Percentiles rank a stretch among this genome's conserved stretches.
These are phyloP conservation scores for Pica pica DNA, from an alignment of 2,113 vertebrate species.

Conservation along the genomic window DNA sequence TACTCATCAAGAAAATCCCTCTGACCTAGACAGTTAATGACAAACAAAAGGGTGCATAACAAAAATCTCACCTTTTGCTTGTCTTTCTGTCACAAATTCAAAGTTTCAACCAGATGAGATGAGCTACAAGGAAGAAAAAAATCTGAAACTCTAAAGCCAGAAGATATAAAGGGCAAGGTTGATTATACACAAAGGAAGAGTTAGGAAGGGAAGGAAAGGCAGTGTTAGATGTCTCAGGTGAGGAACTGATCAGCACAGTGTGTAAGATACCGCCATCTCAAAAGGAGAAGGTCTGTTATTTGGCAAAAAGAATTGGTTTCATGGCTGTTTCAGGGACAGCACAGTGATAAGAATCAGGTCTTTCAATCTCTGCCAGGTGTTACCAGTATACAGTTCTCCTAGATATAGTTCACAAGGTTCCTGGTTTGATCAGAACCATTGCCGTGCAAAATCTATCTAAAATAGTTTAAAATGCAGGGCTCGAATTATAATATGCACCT, in stretches of 20 bases:
- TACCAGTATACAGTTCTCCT: neutral
- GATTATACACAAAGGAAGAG: neutral
- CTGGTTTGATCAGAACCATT: neutral
- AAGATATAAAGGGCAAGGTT: neutral
- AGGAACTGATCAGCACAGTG: neutral
- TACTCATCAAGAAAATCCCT: neutral
- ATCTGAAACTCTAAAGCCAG: neutral
- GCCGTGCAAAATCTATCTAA: neutral
- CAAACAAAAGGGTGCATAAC: neutral
- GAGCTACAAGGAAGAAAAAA: neutral
- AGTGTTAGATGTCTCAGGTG: neutral
- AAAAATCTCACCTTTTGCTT: neutral
- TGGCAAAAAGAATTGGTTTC: neutral
- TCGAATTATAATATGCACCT: neutral
- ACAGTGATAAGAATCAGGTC: neutral
- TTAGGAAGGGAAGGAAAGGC: neutral
- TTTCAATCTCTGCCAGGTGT: neutral
- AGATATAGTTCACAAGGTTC: neutral
- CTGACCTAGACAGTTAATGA: neutral
- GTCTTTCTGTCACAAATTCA: neutral
- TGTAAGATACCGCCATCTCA: neutral
- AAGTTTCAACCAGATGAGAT: neutral
- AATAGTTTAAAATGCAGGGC: neutral
- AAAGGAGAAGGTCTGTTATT: neutral
- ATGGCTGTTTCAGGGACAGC: neutral